Base-by-base conservation (phyloP, 92 coral and sea anemone species). In the Zoanthus sociatus region DNA sequence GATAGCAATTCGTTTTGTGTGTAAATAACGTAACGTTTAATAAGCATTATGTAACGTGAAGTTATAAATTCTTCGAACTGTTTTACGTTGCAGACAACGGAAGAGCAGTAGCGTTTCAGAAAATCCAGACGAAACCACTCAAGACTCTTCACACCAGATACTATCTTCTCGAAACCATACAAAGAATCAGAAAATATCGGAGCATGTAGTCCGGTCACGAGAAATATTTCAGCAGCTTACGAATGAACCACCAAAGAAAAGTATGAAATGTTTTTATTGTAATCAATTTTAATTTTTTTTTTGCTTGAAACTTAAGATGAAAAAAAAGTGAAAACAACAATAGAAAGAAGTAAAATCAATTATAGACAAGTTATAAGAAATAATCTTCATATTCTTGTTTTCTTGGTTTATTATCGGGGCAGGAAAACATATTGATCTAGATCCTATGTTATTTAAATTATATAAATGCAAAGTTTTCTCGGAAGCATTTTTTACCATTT, bases 201-300 rank as follows among this genome's bases (percentile, higher is more conserved):
- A 79, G 18, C 85, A 81, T 15, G 63, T 75, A 47, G 12, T 64
- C 18, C 7, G 60, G 47, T 45, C 85, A n/a, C 74, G 30, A 6
- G 85, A 63, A 81, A 64, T 50, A 20, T 42, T 66, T 6, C 73
- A 81, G 21, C 73, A 66, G 32, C 61, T 48, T 20, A 42, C 56
- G 9, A n/a, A 18, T 26, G 85, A 81, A 46, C 85, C 85, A 21
- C 85, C 85, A 18, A 45, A 11, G 61, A 81, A 81, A 66, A 74
- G 85, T 81, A 66, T n/a, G 5, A 31, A 30, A 31, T 6, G 9
- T 48, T 20, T 50, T 18, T 3, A 14, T 45, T 4, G 30, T 14
- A 10, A 8, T 46, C 6, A 76, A 9, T 46, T 48, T 12, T 2
- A 7, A 20, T 2, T 63, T 5, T 17, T 63, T n/a, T 7, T 6